Conservation (phyloP, 2,797 vertebrate species). For the Hypotaenidia philippensis region DNA sequence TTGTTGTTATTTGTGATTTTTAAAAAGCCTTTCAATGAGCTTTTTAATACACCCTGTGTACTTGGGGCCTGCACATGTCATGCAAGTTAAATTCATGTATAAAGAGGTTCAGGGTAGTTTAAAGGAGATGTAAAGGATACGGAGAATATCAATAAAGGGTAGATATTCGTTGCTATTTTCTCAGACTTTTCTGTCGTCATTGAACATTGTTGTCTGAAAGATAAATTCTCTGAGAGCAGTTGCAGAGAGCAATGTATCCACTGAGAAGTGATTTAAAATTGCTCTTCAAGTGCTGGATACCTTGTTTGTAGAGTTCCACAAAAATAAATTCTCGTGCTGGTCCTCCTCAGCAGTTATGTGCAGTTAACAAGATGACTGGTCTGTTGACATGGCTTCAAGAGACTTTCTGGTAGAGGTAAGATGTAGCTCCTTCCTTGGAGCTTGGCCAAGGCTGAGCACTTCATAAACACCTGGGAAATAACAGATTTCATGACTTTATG, state of each 20-base stretch:
- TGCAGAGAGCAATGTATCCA: slow-evolving; percentile 22
- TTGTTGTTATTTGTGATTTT: background rate
- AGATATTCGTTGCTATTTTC: slow-evolving; percentile 40
- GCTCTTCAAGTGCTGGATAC: slow-evolving; percentile 16
- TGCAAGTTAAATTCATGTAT: background rate
- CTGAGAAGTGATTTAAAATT: slow-evolving; percentile 50
- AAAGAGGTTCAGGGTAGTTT: slow-evolving; percentile 2
- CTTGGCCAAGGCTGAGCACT: background rate
- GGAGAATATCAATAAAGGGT: slow-evolving; percentile 38
- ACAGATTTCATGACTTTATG: background rate
- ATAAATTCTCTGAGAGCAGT: slow-evolving; percentile 32
- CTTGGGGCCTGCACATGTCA: background rate
- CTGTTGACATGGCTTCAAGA: background rate
- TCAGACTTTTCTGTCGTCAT: slow-evolving; percentile 13
- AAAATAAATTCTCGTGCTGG: background rate
- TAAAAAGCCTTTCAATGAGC: background rate
- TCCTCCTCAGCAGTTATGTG: background rate
- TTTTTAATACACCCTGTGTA: background rate
- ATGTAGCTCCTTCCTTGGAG: background rate
- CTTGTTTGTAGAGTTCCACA: slow-evolving; percentile 39
- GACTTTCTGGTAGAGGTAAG: slow-evolving; percentile 11
- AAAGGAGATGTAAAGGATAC: slow-evolving; percentile 44
- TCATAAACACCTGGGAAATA: background rate
- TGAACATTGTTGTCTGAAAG: slow-evolving; percentile 6
- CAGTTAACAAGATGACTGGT: slow-evolving; percentile 13